phyloP scores from a whole-genome alignment of 1,140 invertebrate species.

The Procambarus clarkii region DNA sequence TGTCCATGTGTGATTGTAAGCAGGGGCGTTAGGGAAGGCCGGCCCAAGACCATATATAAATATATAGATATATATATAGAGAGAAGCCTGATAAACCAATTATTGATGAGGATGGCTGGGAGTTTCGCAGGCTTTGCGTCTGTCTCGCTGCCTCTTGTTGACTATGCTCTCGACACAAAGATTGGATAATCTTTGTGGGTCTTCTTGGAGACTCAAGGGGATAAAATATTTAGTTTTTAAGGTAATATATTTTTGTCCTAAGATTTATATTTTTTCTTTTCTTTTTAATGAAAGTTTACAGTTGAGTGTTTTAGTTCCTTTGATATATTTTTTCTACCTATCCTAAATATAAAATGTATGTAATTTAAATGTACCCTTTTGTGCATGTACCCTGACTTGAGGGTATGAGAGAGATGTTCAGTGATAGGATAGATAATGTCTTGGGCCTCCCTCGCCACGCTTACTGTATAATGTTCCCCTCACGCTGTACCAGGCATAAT shows the following conservation, averaged over 20 bases:
- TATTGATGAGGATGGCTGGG: slow-evolving; percentile 12
- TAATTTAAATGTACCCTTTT: slow-evolving; percentile 16
- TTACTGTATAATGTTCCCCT: slow-evolving; percentile 28
- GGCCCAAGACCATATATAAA: slow-evolving; percentile 22
- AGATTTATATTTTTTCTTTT: slow-evolving; percentile 64
- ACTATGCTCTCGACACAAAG: slow-evolving; percentile 41
- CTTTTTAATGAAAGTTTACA: slow-evolving; percentile 68
- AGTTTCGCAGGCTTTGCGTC: neutral
- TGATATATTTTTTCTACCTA: slow-evolving; percentile 70
- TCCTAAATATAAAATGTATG: slow-evolving; percentile 51
- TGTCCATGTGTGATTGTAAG: slow-evolving; percentile 33
- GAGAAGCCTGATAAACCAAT: neutral
- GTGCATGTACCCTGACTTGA: slow-evolving; percentile 15
- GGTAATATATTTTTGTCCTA: slow-evolving; percentile 65
- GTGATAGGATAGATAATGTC: neutral
- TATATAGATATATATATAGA: too few relatives aligned
- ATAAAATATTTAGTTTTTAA: slow-evolving; percentile 66
- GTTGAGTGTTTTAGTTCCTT: slow-evolving; percentile 70
- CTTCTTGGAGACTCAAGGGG: slow-evolving; percentile 18
- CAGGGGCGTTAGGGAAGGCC: slow-evolving; percentile 26
- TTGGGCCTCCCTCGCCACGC: slow-evolving; percentile 45
- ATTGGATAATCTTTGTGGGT: slow-evolving; percentile 38
- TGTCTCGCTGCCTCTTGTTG: slow-evolving; percentile 19
- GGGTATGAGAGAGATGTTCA: slow-evolving; percentile 28
- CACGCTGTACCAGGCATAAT: slow-evolving; percentile 26